Base-by-base conservation (phyloP, 2,888 invertebrate species). In the Netelia virgata region DNA sequence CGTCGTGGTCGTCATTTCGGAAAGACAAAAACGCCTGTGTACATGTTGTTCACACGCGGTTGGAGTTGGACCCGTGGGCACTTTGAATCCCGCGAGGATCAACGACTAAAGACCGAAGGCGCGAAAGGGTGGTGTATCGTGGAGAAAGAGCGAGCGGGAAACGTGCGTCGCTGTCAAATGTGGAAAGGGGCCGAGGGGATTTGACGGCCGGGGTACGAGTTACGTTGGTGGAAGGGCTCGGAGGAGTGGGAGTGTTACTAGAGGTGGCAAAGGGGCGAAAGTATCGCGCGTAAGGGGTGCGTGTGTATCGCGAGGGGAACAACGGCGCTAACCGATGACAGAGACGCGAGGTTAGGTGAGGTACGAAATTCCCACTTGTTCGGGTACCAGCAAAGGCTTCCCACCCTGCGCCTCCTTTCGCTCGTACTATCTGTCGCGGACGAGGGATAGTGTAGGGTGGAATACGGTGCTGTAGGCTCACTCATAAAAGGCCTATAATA, bases 401-500 rank as follows among this genome's bases (percentile, higher is more conserved):
- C 61, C 53, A 20, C 57, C 11, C 11, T 11, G 36, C 23, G 36
- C 36, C 36, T 36, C 0, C 36, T 6, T 36, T 63, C 16, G 47
- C 14, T 28, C 6, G 3, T 74, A 59, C 82, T 72, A 80, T 85
- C 70, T 76, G 20, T 78, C 82, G 72, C 55, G 47, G 41, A 10
- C 72, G 76, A 69, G 72, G 63, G 61, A 47, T 47, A 47, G 20
- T 11, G 20, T 16, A 57, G 68, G 36, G 81, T 75, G 81, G 83
- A 85, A 86, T 36, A 6, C 5, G 8, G 36, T 36, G 36, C 36
- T 36, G 36, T 36, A 36, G 36, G 78, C 74, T 88, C 88, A 77
- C 89, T 91, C 90, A 90, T 90, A 90, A 91, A 90, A 91, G 88
- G 87, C 87, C 81, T 87, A 89, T 89, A 89, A 79, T 89, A 91